Percentiles rank a stretch among this genome's conserved stretches.
phyloP scores from a whole-genome alignment of 2,888 invertebrate genomes.

The Choreutis nemorana region DNA sequence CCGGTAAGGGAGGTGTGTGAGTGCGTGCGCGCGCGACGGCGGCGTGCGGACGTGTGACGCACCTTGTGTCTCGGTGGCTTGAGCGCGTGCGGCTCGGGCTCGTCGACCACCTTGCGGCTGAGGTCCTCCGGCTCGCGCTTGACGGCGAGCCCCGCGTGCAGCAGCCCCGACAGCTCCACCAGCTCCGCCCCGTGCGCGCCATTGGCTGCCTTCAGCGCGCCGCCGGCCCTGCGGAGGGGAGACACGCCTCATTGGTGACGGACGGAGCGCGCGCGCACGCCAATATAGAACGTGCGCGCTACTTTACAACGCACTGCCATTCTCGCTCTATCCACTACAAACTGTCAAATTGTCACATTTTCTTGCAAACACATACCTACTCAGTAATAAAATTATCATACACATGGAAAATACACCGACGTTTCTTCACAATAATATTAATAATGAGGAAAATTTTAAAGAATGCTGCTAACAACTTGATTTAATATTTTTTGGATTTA shows the following conservation, averaged over 20 bases:
- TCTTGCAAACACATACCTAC: no score
- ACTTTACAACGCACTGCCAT: constrained; percentile 34
- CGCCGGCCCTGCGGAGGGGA: constrained; percentile 72
- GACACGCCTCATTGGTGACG: constrained; percentile 49
- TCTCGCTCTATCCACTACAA: constrained; percentile 27
- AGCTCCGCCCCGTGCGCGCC: constrained; percentile 74
- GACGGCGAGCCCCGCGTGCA: constrained; percentile 73
- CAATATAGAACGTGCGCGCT: constrained; percentile 35
- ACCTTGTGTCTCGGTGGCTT: constrained; percentile 72
- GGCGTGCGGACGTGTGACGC: constrained; percentile 64
- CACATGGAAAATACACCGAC: no score
- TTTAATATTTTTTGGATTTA: no score
- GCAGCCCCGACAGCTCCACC: constrained; percentile 68
- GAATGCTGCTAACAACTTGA: no score
- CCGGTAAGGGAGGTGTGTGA: constrained; percentile 57
- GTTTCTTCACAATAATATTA: no score
- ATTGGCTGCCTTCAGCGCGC: constrained; percentile 70
- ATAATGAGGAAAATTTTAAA: no score
- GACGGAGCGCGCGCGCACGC: constrained; percentile 36
- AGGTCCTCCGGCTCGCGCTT: constrained; percentile 86
- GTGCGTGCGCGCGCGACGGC: constrained; percentile 64
- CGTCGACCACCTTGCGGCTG: constrained; percentile 73
- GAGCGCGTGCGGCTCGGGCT: constrained; percentile 68
- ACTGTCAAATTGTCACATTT: constrained; percentile 27
- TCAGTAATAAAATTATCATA: no score